Evolutionary conservation across 2,888 invertebrate genomes (phyloP), one percentile per base, ranked within the genome.

Genomic region (Tolmerus cingulatus): DNA sequence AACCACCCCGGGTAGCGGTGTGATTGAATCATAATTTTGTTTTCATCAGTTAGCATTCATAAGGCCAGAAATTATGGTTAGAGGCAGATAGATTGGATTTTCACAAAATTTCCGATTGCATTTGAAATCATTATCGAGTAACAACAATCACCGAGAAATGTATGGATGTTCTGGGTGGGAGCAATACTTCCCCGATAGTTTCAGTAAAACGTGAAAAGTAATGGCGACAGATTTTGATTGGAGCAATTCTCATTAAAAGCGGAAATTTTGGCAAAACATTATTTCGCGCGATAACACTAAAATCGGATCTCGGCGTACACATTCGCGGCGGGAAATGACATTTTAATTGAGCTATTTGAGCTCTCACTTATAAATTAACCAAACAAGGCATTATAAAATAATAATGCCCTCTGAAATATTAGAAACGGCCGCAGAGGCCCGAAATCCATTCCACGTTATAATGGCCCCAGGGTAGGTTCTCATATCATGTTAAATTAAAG

Each of bases 331-430:
- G 78, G 30, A 79, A 51, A 51, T 79, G 46, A 79, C 51, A 30
- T 51, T 79, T 79, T 79, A 78, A 78, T 78, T 40, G 78, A 78
- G 40, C 78, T 78, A 78, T 78, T 78, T 78, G 12, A 19, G 43
- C 40, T 43, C 12, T 43, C 78, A 23, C 66, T 66, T 66, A 66
- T 66, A 66, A 66, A 66, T 66, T 66, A 51, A 66, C 66, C 27
- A 66, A 66, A 66, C 27, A 66, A 66, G 66, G 66, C 19, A 66
- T 66, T 66, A 66, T 66, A 66, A 66, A 66, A 66, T 66, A 66
- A 66, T 66, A 23, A 66, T 66, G 8, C 51, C 27, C 27, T 9
- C 66, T 66, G 8, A 66, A 66, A 66, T 66, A 66, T 66, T 66
- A 66, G 66, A 66, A 23, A 19, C 27, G n/a, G 66, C 66, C 66